phyloP scores from a whole-genome alignment of 2,888 invertebrate genomes.

The Pollenia angustigena region DNA sequence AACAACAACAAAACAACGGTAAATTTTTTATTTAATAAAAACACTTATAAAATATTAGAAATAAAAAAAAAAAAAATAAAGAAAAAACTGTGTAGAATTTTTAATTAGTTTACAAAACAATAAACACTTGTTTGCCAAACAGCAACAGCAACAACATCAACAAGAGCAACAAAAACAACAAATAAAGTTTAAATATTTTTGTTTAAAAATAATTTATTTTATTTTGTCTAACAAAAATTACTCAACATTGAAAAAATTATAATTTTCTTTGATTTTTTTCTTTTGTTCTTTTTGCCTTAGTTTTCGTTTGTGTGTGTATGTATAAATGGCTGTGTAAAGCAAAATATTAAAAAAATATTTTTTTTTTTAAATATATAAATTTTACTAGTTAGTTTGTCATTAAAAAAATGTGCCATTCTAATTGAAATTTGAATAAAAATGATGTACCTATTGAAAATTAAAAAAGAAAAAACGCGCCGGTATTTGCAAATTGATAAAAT shows the following conservation, averaged over 20 bases:
- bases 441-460: background rate
- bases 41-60: constrained; percentile 2
- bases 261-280: constrained; percentile 20
- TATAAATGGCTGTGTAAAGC: constrained; percentile 9
- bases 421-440: background rate
- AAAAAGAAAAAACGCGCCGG: constrained; percentile 6
- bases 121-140: constrained; percentile 48
- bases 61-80: background rate
- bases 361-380: background rate
- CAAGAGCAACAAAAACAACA: background rate
- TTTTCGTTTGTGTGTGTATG: constrained; percentile 28
- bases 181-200: constrained; percentile 28
- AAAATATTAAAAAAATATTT: constrained; percentile 10
- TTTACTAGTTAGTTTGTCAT: background rate
- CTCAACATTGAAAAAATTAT: constrained; percentile 69
- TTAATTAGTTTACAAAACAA: constrained; percentile 45
- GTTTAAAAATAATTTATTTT: background rate
- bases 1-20: constrained; percentile 56
- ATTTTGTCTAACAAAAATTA: constrained; percentile 57
- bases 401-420: constrained; percentile 23
- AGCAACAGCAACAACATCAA: constrained; percentile 3
- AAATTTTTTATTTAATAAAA: constrained; percentile 27
- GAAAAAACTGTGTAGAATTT: constrained; percentile 26
- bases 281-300: constrained; percentile 1
- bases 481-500: background rate